Evolutionary conservation across 2,113 vertebrate genomes (phyloP).

Genomic region (Apodemus sylvaticus): DNA sequence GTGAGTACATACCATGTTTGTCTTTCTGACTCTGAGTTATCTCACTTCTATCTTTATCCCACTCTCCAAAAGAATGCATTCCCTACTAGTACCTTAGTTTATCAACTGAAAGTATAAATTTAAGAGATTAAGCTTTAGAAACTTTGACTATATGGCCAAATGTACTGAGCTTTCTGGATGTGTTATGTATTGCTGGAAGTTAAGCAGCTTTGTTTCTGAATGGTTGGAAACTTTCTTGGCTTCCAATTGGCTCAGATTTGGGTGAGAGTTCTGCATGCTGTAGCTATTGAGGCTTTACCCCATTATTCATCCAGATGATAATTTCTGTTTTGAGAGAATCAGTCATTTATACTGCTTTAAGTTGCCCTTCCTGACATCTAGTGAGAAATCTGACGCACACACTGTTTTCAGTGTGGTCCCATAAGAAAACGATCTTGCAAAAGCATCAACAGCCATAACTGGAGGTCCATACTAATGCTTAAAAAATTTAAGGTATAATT

Average conservation of each 20-base stretch:
- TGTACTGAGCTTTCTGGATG: not conserved
- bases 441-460: not conserved
- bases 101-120: not conserved
- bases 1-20: not conserved
- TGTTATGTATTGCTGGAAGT: not conserved
- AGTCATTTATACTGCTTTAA: not conserved
- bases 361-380: not conserved
- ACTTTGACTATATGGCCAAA: not conserved
- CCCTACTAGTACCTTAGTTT: not conserved
- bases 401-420: not conserved
- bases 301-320: not conserved
- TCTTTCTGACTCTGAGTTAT: not conserved
- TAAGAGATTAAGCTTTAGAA: constrained; percentile 22
- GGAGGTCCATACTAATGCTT: not conserved
- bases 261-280: not conserved
- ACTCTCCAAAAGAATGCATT: not conserved
- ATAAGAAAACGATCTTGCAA: constrained; percentile 4
- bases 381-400: not conserved
- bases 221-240: not conserved
- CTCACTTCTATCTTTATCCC: not conserved
- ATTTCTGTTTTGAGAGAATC: not conserved
- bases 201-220: constrained; percentile 32
- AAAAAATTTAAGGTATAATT: not conserved
- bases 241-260: not conserved
- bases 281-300: not conserved